These are phyloP conservation scores for Heteromyza rotundicornis DNA, from an alignment of 2,888 invertebrate genomes.

Conservation along the genomic window DNA sequence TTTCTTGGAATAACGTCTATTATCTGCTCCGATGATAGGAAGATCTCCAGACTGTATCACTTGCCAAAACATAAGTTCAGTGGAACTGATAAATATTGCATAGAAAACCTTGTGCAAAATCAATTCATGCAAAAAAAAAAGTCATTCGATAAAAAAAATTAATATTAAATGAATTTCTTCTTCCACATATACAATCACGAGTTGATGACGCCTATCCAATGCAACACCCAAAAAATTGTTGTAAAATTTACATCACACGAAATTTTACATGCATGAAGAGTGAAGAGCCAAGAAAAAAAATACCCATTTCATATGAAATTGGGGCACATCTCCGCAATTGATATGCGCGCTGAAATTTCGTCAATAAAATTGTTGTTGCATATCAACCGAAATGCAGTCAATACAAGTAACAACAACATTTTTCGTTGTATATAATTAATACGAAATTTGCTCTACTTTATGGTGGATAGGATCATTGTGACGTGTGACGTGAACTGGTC, in stretches of 20 bases:
- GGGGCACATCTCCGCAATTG: constrained; percentile 16
- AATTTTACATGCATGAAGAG: neutral
- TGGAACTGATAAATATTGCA: too few relatives aligned
- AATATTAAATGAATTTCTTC: constrained; percentile 17
- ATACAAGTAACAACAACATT: neutral
- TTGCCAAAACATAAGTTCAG: too few relatives aligned
- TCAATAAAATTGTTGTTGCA: constrained; percentile 5
- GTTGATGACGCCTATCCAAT: too few relatives aligned
- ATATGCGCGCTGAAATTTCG: constrained; percentile 2
- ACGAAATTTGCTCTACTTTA: neutral
- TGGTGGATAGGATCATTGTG: neutral
- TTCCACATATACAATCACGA: neutral
- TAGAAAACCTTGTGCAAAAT: too few relatives aligned
- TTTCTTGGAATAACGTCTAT: too few relatives aligned
- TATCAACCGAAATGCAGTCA: constrained; percentile 4
- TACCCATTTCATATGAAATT: neutral
- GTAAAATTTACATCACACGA: neutral
- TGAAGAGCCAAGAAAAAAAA: neutral
- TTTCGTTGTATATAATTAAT: too few relatives aligned
- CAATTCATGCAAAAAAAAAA: too few relatives aligned
- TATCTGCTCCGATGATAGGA: too few relatives aligned
- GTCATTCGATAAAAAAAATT: too few relatives aligned
- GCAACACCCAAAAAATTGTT: too few relatives aligned
- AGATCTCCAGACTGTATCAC: too few relatives aligned
- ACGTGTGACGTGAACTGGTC: too few relatives aligned